A percentile compares a stretch with the other conserved stretches of the same genome.
Conservation (phyloP, 2,888 invertebrate species). For the Acleris emargana region DNA sequence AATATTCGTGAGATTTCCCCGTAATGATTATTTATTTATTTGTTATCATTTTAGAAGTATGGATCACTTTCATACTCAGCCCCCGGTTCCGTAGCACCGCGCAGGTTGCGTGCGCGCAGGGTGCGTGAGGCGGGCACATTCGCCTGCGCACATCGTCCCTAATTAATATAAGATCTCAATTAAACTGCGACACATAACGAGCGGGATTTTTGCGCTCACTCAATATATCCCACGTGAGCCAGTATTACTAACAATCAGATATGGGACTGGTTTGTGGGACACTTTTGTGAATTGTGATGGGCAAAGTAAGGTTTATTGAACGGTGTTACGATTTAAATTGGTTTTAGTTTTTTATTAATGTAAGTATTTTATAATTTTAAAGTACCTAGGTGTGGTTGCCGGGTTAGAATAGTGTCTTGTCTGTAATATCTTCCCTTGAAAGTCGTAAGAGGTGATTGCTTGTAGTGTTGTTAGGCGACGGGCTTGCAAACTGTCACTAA, state of each 20-base stretch:
- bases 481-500: no score
- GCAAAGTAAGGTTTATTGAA: slow-evolving; percentile 15
- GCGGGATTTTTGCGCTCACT: slow-evolving; percentile 72
- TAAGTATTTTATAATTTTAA: no score
- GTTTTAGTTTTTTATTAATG: not conserved
- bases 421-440: no score
- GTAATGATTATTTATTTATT: no score
- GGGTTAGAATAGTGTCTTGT: no score
- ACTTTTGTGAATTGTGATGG: slow-evolving; percentile 39
- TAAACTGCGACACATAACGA: slow-evolving; percentile 82
- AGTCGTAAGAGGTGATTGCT: no score
- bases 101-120: slow-evolving; percentile 69
- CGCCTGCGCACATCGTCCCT: slow-evolving; percentile 73
- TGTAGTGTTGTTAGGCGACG: no score
- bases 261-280: slow-evolving; percentile 65
- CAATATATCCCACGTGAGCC: slow-evolving; percentile 66
- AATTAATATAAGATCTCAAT: slow-evolving; percentile 85
- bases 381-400: no score
- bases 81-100: not conserved
- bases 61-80: not conserved
- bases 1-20: no score
- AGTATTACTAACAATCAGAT: slow-evolving; percentile 66
- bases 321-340: slow-evolving; percentile 1
- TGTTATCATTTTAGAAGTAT: not conserved
- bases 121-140: slow-evolving; percentile 81